Evolutionary conservation across 2,113 vertebrate species (phyloP).

Genomic region (Raja brachyura): DNA sequence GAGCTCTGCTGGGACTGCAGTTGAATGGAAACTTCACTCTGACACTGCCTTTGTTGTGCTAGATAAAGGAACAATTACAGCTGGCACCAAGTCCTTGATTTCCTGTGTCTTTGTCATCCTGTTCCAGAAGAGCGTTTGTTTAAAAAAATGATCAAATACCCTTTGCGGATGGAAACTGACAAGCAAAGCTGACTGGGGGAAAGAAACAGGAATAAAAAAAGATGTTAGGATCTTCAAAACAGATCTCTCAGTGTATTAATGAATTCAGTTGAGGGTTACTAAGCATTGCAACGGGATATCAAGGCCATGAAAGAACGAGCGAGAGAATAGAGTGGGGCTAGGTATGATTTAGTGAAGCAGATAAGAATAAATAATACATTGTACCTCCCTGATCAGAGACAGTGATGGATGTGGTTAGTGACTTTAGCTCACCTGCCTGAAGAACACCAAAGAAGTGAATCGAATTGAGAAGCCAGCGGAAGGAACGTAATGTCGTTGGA

Average conservation of each 20-base stretch:
- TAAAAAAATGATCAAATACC: neutral
- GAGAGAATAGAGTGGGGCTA: neutral
- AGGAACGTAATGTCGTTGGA: too few relatives aligned
- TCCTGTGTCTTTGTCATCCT: neutral
- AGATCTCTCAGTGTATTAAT: neutral
- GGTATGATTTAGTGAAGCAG: neutral
- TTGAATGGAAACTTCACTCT: neutral
- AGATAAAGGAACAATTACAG: neutral
- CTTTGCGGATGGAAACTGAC: neutral
- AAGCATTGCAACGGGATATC: neutral
- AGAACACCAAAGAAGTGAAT: neutral
- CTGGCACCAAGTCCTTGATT: neutral
- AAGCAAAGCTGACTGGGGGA: neutral
- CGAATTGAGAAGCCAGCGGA: too few relatives aligned
- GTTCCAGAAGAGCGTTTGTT: neutral
- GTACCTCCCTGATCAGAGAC: neutral
- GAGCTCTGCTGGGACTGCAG: neutral
- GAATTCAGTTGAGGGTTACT: neutral
- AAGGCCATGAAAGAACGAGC: neutral
- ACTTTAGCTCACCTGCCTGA: neutral
- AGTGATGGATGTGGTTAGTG: neutral
- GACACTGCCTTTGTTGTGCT: neutral
- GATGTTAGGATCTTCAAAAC: neutral
- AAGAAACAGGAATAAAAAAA: neutral
- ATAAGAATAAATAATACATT: neutral